Conservation (phyloP, 2,797 vertebrate species). For the Lagocephalus sceleratus region DNA sequence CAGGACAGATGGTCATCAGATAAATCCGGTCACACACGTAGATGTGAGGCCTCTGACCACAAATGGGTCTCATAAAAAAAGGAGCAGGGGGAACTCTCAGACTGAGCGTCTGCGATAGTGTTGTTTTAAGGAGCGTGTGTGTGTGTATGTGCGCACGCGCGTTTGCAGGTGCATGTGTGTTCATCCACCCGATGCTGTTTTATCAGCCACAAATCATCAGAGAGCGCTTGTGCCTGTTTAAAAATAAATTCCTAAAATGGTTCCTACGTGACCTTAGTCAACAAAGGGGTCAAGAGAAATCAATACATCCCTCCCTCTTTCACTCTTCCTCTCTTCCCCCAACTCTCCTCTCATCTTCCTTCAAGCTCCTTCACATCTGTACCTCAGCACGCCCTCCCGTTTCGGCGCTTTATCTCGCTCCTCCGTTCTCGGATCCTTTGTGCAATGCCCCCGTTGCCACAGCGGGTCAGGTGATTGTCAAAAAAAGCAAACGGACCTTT, state of each 20-base stretch:
- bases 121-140: conserved; percentile 40
- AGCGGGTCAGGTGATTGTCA: conserved; percentile 8
- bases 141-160: conserved; percentile 5
- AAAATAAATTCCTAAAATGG: conserved; percentile 78
- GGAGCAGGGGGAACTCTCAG: conserved; percentile 23
- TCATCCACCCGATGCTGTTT: conserved; percentile 47
- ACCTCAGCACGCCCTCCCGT: conserved; percentile 21
- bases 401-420: conserved; percentile 13
- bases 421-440: conserved; percentile 12
- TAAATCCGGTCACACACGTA: conserved; percentile 59
- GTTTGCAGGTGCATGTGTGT: conserved; percentile 7
- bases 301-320: conserved; percentile 76
- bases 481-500: conserved; percentile 6
- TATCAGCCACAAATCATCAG: conserved; percentile 54
- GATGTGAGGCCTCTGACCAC: conserved; percentile 55
- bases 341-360: conserved; percentile 56
- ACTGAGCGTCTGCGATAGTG: conserved; percentile 46
- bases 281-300: conserved; percentile 84
- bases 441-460: conserved; percentile 1
- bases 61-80: conserved; percentile 56
- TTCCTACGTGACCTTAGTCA: conserved; percentile 77
- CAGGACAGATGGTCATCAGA: conserved; percentile 66
- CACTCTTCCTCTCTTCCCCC: conserved; percentile 51
- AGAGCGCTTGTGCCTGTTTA: conserved; percentile 67
- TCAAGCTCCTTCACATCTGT: conserved; percentile 49